phyloP scores from a whole-genome alignment of 2,888 invertebrate genomes.

The Erebia epiphron region DNA sequence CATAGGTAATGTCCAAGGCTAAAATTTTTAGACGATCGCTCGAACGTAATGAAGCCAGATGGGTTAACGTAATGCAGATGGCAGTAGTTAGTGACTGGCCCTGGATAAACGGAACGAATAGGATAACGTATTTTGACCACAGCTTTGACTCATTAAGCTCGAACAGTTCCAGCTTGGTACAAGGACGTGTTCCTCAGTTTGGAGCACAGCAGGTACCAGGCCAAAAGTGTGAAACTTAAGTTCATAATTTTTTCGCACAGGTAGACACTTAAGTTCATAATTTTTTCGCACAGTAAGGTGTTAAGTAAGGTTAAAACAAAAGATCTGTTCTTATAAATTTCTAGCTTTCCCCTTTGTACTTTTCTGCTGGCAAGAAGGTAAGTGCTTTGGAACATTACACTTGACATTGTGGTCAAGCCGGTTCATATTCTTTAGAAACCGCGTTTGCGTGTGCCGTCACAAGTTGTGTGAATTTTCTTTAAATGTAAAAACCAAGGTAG shows the following conservation, averaged over 20 bases:
- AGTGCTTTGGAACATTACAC: conserved; percentile 38
- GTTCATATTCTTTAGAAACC: conserved; percentile 26
- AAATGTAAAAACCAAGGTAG: not conserved
- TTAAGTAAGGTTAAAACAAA: conserved; percentile 12
- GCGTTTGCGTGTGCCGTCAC: not conserved
- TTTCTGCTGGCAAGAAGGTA: conserved; percentile 30
- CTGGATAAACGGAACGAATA: too few relatives aligned
- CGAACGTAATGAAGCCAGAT: not conserved
- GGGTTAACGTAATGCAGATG: too few relatives aligned
- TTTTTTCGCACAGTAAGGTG: conserved; percentile 1
- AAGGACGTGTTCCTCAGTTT: too few relatives aligned
- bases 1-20: not conserved
- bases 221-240: too few relatives aligned
- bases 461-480: not conserved
- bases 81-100: too few relatives aligned
- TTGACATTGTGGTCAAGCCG: conserved; percentile 42
- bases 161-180: too few relatives aligned
- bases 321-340: conserved; percentile 24
- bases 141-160: too few relatives aligned
- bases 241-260: too few relatives aligned
- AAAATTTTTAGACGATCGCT: not conserved
- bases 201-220: too few relatives aligned
- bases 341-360: conserved; percentile 30
- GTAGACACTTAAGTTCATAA: not conserved
- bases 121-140: too few relatives aligned